A percentile compares a stretch with the other conserved stretches of the same genome.
These are phyloP conservation scores for Hydrophis major DNA, from an alignment of 2,797 vertebrate genomes.

Conservation along the genomic window DNA sequence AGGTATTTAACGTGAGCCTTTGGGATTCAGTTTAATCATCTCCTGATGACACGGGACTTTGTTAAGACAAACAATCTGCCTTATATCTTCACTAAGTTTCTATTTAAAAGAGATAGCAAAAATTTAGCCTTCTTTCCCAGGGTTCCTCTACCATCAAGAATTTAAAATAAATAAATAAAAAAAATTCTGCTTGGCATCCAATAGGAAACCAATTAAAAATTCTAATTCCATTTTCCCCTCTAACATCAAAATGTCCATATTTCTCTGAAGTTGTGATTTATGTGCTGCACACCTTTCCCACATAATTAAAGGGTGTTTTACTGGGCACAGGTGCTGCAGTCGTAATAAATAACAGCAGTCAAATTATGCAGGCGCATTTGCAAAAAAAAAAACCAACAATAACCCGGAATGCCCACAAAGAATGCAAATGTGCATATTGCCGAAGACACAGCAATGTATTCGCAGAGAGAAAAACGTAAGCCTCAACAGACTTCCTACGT, in stretches of 20 bases:
- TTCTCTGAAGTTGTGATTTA: background rate
- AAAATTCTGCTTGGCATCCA: background rate
- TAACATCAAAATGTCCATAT: background rate
- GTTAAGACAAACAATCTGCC: background rate
- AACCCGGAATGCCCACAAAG: background rate
- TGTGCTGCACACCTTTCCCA: background rate
- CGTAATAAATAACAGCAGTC: background rate
- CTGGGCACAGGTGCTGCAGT: background rate
- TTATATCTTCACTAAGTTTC: background rate
- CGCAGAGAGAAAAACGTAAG: background rate
- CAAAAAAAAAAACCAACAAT: background rate
- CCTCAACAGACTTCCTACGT: background rate
- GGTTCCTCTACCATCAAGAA: background rate
- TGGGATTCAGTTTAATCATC: background rate
- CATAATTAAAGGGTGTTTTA: background rate
- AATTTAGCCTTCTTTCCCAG: background rate
- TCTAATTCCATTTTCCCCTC: background rate
- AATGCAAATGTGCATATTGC: background rate
- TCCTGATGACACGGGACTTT: background rate
- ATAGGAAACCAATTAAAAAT: background rate
- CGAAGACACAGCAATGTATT: background rate
- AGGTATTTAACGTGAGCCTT: background rate
- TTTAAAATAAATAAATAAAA: background rate
- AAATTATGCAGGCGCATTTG: background rate
- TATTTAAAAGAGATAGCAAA: background rate